Conservation (phyloP, 2,797 vertebrate genomes). For the Periophthalmus magnuspinnatus region DNA sequence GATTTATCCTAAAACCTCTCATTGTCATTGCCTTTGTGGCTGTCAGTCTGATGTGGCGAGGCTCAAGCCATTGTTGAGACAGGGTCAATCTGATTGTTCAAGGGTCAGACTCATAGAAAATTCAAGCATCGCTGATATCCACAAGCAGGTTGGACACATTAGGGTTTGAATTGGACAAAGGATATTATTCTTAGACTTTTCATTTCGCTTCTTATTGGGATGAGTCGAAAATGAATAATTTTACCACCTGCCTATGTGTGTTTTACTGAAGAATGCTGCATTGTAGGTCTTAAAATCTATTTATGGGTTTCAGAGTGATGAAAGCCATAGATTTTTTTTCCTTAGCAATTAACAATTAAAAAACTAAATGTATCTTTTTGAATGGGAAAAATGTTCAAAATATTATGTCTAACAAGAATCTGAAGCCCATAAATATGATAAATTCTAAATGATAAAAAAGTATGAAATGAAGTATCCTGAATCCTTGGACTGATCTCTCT, state of each 20-base stretch:
- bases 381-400: too few relatives aligned
- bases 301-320: too few relatives aligned
- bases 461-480: not conserved
- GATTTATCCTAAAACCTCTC: conserved; percentile 63
- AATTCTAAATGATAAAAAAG: too few relatives aligned
- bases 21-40: conserved; percentile 48
- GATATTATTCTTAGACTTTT: conserved; percentile 11
- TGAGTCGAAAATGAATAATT: not conserved
- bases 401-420: too few relatives aligned
- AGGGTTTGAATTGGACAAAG: conserved; percentile 10
- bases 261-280: not conserved
- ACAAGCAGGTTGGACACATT: conserved; percentile 21
- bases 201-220: conserved; percentile 8
- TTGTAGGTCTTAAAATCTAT: not conserved
- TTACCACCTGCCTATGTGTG: not conserved
- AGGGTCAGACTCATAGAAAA: conserved; percentile 63
- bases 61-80: conserved; percentile 60
- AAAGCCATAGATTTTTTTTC: too few relatives aligned
- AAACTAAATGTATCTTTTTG: too few relatives aligned
- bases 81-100: conserved; percentile 67
- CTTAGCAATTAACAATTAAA: too few relatives aligned
- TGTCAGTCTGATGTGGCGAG: conserved; percentile 39
- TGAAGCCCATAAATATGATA: too few relatives aligned
- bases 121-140: conserved; percentile 47
- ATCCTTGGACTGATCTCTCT: not conserved